Evolutionary conservation across 2,888 invertebrate genomes (phyloP).

Genomic region (Cremastobaeus sp.): DNA sequence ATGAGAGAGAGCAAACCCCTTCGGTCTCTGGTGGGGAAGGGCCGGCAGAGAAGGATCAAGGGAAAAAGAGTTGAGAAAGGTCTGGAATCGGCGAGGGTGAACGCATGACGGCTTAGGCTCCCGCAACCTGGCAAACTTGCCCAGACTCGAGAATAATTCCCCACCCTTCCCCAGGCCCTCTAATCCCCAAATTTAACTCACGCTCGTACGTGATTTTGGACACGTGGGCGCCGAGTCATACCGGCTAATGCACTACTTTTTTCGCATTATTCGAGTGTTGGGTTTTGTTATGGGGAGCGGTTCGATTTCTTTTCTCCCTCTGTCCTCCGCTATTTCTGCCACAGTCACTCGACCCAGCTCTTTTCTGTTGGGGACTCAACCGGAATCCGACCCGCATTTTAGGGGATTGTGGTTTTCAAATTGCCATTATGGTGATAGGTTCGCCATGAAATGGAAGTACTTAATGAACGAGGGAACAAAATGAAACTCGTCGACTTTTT

Average conservation of each 20-base stretch:
- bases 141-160: constrained; percentile 41
- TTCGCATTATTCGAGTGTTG: constrained; percentile 35
- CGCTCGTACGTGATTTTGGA: constrained; percentile 50
- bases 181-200: constrained; percentile 40
- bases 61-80: constrained; percentile 75
- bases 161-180: constrained; percentile 34
- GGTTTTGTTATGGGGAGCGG: constrained; percentile 21
- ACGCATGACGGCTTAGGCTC: constrained; percentile 71
- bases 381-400: constrained; percentile 26
- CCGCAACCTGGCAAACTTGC: constrained; percentile 61
- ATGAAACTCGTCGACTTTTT: too few species aligned
- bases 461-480: too few species aligned
- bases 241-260: constrained; percentile 46
- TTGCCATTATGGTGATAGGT: constrained; percentile 16
- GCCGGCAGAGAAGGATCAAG: constrained; percentile 67
- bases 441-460: constrained; percentile 20
- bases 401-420: constrained; percentile 27
- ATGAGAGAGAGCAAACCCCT: constrained; percentile 27
- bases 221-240: constrained; percentile 38
- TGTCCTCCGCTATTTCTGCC: neutral
- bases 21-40: constrained; percentile 56
- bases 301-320: constrained; percentile 14
- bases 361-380: neutral
- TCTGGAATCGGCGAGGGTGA: constrained; percentile 74
- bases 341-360: neutral